Evolutionary conservation across 2,888 invertebrate genomes (phyloP), one percentile per base, ranked within the genome.

Genomic region (Pristionchus entomophagus): DNA sequence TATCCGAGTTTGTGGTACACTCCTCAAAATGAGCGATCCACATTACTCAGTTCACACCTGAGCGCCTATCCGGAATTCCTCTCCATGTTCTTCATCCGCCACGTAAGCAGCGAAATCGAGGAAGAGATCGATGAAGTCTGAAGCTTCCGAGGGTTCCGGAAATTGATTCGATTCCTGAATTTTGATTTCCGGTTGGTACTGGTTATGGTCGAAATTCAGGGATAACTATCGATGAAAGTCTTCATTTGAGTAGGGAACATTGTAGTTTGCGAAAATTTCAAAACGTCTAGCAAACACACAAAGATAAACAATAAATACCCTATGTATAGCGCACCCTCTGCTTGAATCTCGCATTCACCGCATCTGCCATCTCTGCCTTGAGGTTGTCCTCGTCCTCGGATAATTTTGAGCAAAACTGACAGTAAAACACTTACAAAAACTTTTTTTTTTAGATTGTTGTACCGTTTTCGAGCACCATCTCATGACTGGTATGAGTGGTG

Each of bases 41-140:
- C n/a, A 29, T n/a, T 29, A 32, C 19, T 14, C 4, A n/a, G 17
- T 32, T 32, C 59, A 17, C 1, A 84, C 83, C 49, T 65, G 41
- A 32, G 45, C 26, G 5, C 56, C 49, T 38, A 19, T 45, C 65
- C 45, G 29, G 83, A 84, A 84, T 32, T 84, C 83, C 6, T 35
- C 29, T n/a, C n/a, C n/a, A 10, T 45, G 32, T 10, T 84, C 53
- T 17, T 62, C 32, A 8, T 19, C 26, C 8, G 32, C 35, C 83
- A 32, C 49, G 3, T 91, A 89, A n/a, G 87, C 87, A 41, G 85
- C 82, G 0, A 89, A 89, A 65, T 91, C 90, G 78, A 91, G 87
- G 83, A 91, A 91, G 22, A 91, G 69, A 78, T 91, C 91, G 56
- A 91, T 90, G 65, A 91, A 91, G 85, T 91, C 91, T 0, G 22